Evolutionary conservation across 2,888 invertebrate genomes (phyloP), one percentile per base, ranked within the genome.

Genomic region (Latrodectus elegans): DNA sequence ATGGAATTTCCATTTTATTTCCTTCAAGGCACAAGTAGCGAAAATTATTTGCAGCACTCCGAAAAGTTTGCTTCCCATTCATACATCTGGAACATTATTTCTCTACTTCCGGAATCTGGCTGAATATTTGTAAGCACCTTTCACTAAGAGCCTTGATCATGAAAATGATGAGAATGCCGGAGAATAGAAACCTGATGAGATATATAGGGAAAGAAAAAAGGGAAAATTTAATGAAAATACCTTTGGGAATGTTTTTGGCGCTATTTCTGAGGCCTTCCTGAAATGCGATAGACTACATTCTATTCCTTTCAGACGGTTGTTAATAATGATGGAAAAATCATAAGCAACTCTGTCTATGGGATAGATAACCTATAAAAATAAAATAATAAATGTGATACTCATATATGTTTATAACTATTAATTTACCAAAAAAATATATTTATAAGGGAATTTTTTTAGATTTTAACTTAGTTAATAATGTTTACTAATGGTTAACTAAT

Each of bases 101-200:
- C 64, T 67, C 49, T 71, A 49, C 64, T 72, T 72, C 51, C 12
- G 17, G 60, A 64, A 53, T 51, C 70, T 22, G 17, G 22, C 51
- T 64, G 49, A 14, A 53, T 17, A 77, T 68, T 52, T 68, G 22
- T 78, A 68, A 53, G 17, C 52, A 49, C 22, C 77, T 52, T 74
- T 74, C 60, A 67, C 52, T 53, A 49, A 11, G 68, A 26, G 52
- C 51, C 71, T 68, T 51, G 72, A 51, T 55, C 80, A 80, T 72
- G 15, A 72, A 72, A 72, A 72, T 80, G 80, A 72, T 51, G 60
- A 55, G 80, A 80, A 80, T 80, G 80, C 51, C 51, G 64, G 70
- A 53, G 53, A 8, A n/a, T 11, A 78, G 64, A 38, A 53, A 22
- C 17, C 38, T 38, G 38, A 11, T 60, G 75, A 38, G 49, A 8